A percentile compares a stretch with the other conserved stretches of the same genome.
These are phyloP conservation scores for Drosophila sp. DNA, from an alignment of 1,140 invertebrate species.

Conservation along the genomic window DNA sequence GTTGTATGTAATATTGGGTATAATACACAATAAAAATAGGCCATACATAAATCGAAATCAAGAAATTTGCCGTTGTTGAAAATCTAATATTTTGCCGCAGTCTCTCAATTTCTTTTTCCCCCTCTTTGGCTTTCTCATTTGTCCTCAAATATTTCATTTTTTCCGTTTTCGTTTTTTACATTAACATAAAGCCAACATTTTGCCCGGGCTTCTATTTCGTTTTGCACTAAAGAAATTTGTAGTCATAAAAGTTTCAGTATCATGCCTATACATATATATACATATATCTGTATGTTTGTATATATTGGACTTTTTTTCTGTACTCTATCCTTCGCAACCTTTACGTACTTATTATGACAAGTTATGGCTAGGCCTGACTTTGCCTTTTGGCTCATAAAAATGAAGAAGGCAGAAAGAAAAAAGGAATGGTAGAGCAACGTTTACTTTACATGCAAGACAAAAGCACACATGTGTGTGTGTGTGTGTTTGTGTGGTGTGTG, in stretches of 20 bases:
- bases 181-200: slow-evolving; percentile 67
- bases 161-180: slow-evolving; percentile 17
- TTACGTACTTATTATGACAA: slow-evolving; percentile 52
- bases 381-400: slow-evolving; percentile 56
- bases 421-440: slow-evolving; percentile 53
- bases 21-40: neutral
- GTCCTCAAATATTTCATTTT: neutral
- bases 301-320: slow-evolving; percentile 13
- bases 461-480: slow-evolving; percentile 6
- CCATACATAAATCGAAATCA: slow-evolving; percentile 3
- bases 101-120: slow-evolving; percentile 43
- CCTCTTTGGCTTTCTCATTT: slow-evolving; percentile 8
- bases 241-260: slow-evolving; percentile 72
- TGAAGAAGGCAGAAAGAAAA: slow-evolving; percentile 33
- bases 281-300: slow-evolving; percentile 12
- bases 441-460: slow-evolving; percentile 54
- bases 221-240: slow-evolving; percentile 65
- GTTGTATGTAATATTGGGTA: neutral
- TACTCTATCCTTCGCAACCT: slow-evolving; percentile 6
- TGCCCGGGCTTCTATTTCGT: slow-evolving; percentile 30
- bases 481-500: neutral
- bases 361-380: slow-evolving; percentile 55
- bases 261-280: slow-evolving; percentile 46
- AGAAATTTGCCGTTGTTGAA: neutral
- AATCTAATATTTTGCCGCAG: slow-evolving; percentile 47